phyloP scores from a whole-genome alignment of 2,113 vertebrate genomes.

The Isichthys henryi region DNA sequence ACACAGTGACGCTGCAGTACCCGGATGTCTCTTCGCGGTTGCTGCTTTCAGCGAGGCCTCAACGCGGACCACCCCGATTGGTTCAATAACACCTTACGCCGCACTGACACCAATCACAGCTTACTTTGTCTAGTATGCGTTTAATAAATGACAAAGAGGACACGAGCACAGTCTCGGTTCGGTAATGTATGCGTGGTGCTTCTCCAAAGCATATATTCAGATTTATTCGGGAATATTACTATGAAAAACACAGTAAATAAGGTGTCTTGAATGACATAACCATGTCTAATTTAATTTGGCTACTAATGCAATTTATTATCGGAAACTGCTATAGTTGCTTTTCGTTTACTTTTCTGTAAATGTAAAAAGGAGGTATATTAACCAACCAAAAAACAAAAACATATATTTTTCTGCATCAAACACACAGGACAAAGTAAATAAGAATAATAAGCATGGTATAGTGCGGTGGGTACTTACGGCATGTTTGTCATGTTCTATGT shows the following conservation, averaged over 20 bases:
- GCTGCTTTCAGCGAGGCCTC: neutral
- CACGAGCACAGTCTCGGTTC: neutral
- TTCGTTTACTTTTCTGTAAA: neutral
- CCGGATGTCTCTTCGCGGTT: slow-evolving; percentile 19
- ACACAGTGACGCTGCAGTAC: slow-evolving; percentile 15
- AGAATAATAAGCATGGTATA: neutral
- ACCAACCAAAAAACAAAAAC: too few relatives aligned
- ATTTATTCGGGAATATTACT: neutral
- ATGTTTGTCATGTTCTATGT: neutral
- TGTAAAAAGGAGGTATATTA: neutral
- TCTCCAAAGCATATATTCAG: neutral
- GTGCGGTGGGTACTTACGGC: neutral
- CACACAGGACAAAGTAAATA: neutral
- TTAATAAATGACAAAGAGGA: neutral
- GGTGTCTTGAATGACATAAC: neutral
- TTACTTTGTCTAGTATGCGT: neutral
- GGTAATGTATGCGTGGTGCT: neutral
- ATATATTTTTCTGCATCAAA: too few relatives aligned
- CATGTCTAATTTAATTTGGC: neutral
- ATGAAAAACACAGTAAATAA: neutral
- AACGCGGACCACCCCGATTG: neutral
- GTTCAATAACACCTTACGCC: neutral
- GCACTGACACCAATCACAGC: neutral
- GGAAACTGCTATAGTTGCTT: neutral
- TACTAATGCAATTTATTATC: neutral